Percentiles rank a stretch among this genome's conserved stretches.
phyloP scores from a whole-genome alignment of 2,797 vertebrate species.

The Pantherophis alleghaniensis region DNA sequence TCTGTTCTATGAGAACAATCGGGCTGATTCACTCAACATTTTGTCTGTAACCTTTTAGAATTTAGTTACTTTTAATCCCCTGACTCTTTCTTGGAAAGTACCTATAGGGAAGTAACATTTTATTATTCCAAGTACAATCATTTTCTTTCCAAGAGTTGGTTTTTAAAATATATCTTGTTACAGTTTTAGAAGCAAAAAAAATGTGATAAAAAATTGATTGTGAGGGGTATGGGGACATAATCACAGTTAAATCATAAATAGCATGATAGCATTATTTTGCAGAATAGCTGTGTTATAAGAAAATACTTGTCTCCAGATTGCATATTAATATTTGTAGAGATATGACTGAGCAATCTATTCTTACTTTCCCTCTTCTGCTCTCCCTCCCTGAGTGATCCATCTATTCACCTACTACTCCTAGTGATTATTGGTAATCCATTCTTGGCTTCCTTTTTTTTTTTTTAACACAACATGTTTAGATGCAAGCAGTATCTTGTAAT shows the following conservation, averaged over 20 bases:
- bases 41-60: background rate
- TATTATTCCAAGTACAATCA: background rate
- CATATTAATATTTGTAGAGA: background rate
- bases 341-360: background rate
- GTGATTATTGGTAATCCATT: background rate
- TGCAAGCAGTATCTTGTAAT: background rate
- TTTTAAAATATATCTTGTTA: background rate
- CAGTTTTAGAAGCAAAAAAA: background rate
- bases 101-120: background rate
- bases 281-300: background rate
- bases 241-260: background rate
- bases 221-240: background rate
- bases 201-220: background rate
- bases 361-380: background rate
- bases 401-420: background rate
- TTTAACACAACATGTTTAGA: background rate
- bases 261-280: background rate
- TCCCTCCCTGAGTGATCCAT: background rate
- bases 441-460: background rate
- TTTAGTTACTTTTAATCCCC: constrained; percentile 15
- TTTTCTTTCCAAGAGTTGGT: background rate
- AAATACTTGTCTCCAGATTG: background rate
- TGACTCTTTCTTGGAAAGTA: background rate
- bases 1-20: background rate
- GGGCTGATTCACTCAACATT: background rate